phyloP scores from a whole-genome alignment of 2,888 invertebrate species.

The Parnassius mnemosyne region DNA sequence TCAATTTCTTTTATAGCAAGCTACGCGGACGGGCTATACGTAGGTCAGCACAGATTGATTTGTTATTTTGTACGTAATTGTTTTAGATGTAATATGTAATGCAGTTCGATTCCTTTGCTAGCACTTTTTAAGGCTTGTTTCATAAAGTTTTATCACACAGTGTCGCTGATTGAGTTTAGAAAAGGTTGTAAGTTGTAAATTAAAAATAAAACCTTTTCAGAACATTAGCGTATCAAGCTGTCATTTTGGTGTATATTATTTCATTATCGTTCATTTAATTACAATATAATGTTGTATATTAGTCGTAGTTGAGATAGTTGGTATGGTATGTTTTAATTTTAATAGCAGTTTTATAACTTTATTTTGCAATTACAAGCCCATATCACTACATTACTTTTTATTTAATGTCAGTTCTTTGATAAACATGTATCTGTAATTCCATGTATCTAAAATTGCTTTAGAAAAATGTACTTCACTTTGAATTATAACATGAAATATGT shows the following conservation, averaged over 20 bases:
- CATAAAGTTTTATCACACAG: constrained; percentile 23
- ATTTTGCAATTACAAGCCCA: constrained; percentile 22
- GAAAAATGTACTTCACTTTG: too few species aligned
- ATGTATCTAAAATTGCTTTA: background rate
- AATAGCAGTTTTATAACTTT: constrained; percentile 1
- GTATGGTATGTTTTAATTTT: background rate
- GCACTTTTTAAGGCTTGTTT: constrained; percentile 23
- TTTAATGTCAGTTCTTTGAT: constrained; percentile 3
- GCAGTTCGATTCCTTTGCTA: constrained; percentile 22
- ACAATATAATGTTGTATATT: background rate
- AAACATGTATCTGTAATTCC: background rate
- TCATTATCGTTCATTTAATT: background rate
- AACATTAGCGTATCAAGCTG: too few species aligned
- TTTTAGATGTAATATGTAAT: constrained; percentile 51
- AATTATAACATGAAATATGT: too few species aligned
- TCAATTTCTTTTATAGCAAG: constrained; percentile 83
- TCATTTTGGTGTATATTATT: too few species aligned
- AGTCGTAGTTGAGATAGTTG: background rate
- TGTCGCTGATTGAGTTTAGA: constrained; percentile 16
- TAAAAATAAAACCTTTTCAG: too few species aligned
- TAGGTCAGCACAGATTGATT: constrained; percentile 83
- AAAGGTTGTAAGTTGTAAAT: background rate
- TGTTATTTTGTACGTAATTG: constrained; percentile 38
- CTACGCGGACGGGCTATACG: constrained; percentile 89
- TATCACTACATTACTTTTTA: constrained; percentile 7